Base-by-base conservation (phyloP, 1,140 invertebrate species). In the Carposina sasakii region DNA sequence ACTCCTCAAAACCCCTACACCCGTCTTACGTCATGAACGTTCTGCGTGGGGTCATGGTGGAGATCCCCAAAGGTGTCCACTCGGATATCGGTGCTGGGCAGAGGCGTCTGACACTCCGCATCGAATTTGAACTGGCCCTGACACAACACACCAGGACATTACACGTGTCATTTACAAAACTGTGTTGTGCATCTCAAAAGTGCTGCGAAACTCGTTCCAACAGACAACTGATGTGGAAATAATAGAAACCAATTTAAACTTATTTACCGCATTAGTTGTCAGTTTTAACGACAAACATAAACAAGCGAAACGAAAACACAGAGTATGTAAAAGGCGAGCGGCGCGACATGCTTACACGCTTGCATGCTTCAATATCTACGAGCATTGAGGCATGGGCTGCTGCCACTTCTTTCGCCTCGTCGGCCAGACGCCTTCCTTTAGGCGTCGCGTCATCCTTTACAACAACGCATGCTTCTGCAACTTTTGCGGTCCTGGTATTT, bases 71-170 rank as follows among this genome's bases (percentile, higher is more conserved):
- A 86, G 47, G 70, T 65, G 63, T 85, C 85, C 34, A 90, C 86
- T 65, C 88, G 85, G 57, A 87, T 81, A 57, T 90, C 88, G 50
- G 87, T 86, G 45, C 90, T 87, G 44, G 90, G 90, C 54, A 92
- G 77, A 55, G 87, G 88, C 31, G 89, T 81, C 52, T 87, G 86
- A 67, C 88, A 90, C 73, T 94, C 93, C 63, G 91, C 91, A 67
- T 92, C 91, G 87, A 93, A 94, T 52, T 91, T 87, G 82, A 93
- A 94, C 76, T 93, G 92, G 85, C 91, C 92, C 91, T 93, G 87
- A 40, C 71, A 71, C 66, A 68, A 73, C 64, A 60, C 52, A 39
- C 20, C 20, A 20, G 2, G 13, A 20, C 36, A 20, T 39, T 19
- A 39, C 17, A 39, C 10, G 36, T 39, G 20, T 13, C 2, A 20